phyloP scores from a whole-genome alignment of 2,888 invertebrate genomes.

The Megastigmus dorsalis region DNA sequence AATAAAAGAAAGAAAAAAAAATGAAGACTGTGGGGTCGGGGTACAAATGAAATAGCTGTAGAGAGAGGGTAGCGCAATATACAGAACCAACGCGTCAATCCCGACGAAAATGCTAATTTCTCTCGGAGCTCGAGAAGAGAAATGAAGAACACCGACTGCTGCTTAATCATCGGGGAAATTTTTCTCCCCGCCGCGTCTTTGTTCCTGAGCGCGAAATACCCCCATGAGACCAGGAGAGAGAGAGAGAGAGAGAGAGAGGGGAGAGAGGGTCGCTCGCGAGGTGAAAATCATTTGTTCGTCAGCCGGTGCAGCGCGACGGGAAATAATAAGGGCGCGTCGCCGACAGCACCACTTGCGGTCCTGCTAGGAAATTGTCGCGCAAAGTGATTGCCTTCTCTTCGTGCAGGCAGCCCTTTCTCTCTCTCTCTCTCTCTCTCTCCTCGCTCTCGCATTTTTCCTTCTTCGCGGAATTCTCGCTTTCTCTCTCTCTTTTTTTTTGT shows the following conservation, averaged over 20 bases:
- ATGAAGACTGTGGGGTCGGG: no score
- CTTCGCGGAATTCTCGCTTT: not conserved
- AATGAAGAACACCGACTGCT: not conserved
- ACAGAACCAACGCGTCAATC: no score
- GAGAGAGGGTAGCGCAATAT: no score
- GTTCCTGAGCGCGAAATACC: no score
- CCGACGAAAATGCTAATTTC: slow-evolving; percentile 25
- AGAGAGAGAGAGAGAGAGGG: no score
- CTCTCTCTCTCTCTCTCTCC: not conserved
- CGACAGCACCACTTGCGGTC: slow-evolving; percentile 5
- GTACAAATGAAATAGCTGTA: no score
- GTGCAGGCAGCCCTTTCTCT: not conserved
- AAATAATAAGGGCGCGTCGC: slow-evolving; percentile 35
- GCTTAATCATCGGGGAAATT: not conserved
- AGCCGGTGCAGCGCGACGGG: not conserved
- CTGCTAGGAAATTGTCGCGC: slow-evolving; percentile 23
- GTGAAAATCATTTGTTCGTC: slow-evolving; percentile 22
- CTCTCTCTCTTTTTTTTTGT: not conserved
- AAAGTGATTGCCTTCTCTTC: slow-evolving; percentile 38
- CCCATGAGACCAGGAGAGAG: no score
- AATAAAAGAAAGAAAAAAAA: no score
- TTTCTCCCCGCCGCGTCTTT: no score
- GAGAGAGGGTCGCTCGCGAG: no score
- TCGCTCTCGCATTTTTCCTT: not conserved
- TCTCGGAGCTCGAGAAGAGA: no score